Conservation (phyloP, 2,797 vertebrate genomes). For the Sebastes vulpes region DNA sequence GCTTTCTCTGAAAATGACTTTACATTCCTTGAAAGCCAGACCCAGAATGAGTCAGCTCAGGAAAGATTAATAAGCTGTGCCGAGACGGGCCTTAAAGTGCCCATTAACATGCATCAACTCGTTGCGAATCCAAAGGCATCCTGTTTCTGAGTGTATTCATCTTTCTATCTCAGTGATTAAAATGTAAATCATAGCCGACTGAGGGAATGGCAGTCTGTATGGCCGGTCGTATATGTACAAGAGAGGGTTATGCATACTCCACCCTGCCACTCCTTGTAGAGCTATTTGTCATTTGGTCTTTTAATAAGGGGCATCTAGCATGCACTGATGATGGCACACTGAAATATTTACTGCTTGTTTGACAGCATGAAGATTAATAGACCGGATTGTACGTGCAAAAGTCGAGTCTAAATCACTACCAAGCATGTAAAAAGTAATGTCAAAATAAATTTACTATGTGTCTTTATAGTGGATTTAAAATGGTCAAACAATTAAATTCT, state of each 20-base stretch:
- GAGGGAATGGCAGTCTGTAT: constrained; percentile 5
- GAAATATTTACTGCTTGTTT: constrained; percentile 7
- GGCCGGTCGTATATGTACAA: neutral
- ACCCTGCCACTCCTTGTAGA: neutral
- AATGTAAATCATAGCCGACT: constrained; percentile 54
- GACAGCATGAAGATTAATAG: neutral
- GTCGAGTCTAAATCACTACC: neutral
- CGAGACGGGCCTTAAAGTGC: constrained; percentile 34
- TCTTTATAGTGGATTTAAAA: neutral
- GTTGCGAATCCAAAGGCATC: constrained; percentile 35
- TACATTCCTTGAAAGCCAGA: constrained; percentile 60
- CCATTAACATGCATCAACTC: constrained; percentile 62
- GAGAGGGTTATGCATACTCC: neutral
- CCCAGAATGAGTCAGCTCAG: constrained; percentile 58
- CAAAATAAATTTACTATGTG: neutral
- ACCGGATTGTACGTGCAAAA: neutral
- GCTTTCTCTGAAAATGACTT: constrained; percentile 44
- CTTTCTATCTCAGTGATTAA: constrained; percentile 45
- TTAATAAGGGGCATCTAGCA: neutral
- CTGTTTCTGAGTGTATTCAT: constrained; percentile 31
- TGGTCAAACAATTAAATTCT: neutral
- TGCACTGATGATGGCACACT: neutral
- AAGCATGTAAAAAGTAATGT: neutral
- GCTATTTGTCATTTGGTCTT: constrained; percentile 6
- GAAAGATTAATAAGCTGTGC: constrained; percentile 51